phyloP scores from a whole-genome alignment of 2,113 vertebrate species.

The Prionailurus viverrinus region DNA sequence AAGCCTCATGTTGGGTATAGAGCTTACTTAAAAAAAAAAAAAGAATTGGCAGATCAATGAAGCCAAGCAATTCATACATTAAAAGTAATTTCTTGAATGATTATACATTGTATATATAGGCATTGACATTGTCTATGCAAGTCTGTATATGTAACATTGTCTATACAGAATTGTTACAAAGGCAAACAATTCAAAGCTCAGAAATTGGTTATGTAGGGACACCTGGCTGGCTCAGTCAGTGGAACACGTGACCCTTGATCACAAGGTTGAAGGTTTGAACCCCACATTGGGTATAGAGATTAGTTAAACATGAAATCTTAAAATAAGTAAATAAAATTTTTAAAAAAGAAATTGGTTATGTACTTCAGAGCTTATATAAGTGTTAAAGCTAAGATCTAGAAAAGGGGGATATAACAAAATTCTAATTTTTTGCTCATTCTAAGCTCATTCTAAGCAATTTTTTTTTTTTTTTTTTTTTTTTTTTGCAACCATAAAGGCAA shows the following conservation, averaged over 20 bases:
- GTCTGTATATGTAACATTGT: neutral
- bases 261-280: neutral
- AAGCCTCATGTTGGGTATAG: neutral
- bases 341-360: neutral
- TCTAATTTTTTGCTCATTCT: constrained; percentile 14
- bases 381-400: neutral
- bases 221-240: neutral
- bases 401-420: neutral
- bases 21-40: neutral
- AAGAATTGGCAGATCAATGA: neutral
- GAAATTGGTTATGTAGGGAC: neutral
- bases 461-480: neutral
- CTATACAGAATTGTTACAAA: constrained; percentile 51
- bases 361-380: neutral
- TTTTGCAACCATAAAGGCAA: neutral
- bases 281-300: neutral
- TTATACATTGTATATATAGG: neutral
- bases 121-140: neutral
- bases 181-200: constrained; percentile 30
- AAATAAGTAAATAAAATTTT: neutral
- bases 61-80: constrained; percentile 8
- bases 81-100: constrained; percentile 54
- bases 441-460: constrained; percentile 10
- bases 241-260: neutral
- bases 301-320: neutral